Evolutionary conservation across 2,797 vertebrate species (phyloP).

Genomic region (Sardinella longiceps): DNA sequence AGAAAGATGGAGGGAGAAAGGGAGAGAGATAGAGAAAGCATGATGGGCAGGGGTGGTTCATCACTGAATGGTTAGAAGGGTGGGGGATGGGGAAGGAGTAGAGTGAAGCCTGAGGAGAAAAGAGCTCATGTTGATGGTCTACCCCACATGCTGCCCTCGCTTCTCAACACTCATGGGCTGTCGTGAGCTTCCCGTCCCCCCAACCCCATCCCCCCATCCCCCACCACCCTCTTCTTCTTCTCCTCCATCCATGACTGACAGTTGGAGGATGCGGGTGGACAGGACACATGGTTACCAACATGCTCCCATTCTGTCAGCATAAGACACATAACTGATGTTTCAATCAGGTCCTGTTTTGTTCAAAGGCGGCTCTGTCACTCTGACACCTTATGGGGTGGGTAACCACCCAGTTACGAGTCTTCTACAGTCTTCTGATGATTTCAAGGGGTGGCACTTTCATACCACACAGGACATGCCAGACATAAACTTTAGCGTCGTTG

Average conservation of each 20-base stretch:
- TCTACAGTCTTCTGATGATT: background rate
- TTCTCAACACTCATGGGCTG: background rate
- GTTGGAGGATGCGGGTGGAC: background rate
- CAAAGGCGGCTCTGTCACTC: background rate
- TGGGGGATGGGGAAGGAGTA: background rate
- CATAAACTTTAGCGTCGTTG: background rate
- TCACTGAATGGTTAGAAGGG: background rate
- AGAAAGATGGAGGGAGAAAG: no score
- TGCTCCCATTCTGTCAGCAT: slow-evolving; percentile 17
- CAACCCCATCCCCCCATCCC: no score
- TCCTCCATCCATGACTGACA: background rate
- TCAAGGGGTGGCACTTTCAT: background rate
- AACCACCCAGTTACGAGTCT: background rate
- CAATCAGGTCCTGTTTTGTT: background rate
- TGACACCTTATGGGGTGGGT: background rate
- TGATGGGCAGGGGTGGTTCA: background rate
- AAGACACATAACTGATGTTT: background rate
- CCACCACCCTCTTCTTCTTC: background rate
- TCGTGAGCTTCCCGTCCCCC: background rate
- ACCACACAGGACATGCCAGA: background rate
- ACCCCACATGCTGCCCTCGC: background rate
- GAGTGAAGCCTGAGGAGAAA: background rate
- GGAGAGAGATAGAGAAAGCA: background rate
- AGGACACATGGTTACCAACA: slow-evolving; percentile 6
- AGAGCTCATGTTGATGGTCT: background rate